Percentiles rank a stretch among this genome's conserved stretches.
Evolutionary conservation across 2,888 invertebrate genomes (phyloP).

Genomic region (Drosophila monieri): DNA sequence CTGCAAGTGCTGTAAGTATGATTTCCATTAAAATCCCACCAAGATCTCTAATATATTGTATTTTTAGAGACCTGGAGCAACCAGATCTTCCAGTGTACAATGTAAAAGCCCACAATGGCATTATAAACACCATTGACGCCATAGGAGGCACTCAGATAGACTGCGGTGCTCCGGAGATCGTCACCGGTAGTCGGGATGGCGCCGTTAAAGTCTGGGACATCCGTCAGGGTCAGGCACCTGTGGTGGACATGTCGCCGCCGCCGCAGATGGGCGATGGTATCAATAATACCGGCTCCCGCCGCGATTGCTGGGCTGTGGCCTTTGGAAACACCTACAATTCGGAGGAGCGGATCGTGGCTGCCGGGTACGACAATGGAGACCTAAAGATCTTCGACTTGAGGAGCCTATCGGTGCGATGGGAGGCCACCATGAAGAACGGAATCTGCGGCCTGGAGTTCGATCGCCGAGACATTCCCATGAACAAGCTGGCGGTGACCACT

Average conservation of each 20-base stretch:
- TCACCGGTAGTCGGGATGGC: constrained; percentile 97
- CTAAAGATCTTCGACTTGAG: constrained; percentile 96
- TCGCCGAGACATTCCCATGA: constrained; percentile 96
- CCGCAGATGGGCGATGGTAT: constrained; percentile 85
- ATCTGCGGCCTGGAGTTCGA: constrained; percentile 96
- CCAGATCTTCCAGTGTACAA: constrained; percentile 90
- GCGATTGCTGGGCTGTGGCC: constrained; percentile 97
- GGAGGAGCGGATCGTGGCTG: constrained; percentile 92
- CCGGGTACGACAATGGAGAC: constrained; percentile 98
- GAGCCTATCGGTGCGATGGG: constrained; percentile 93
- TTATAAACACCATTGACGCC: constrained; percentile 96
- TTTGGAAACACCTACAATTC: constrained; percentile 96
- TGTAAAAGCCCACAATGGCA: constrained; percentile 91
- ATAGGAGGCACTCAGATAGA: constrained; percentile 92
- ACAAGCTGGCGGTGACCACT: constrained; percentile 95
- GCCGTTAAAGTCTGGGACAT: constrained; percentile 98
- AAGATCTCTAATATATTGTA: background rate
- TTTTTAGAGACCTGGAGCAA: constrained; percentile 91
- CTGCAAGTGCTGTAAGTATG: constrained; percentile 91
- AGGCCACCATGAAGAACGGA: constrained; percentile 96
- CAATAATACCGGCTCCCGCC: constrained; percentile 80
- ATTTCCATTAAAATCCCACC: background rate
- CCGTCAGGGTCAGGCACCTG: constrained; percentile 93
- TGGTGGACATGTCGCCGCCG: constrained; percentile 89
- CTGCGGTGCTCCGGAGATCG: constrained; percentile 97